Percentiles rank a stretch among this genome's conserved stretches.
Evolutionary conservation across 1,140 invertebrate genomes (phyloP).

Genomic region (Orchesella cincta): DNA sequence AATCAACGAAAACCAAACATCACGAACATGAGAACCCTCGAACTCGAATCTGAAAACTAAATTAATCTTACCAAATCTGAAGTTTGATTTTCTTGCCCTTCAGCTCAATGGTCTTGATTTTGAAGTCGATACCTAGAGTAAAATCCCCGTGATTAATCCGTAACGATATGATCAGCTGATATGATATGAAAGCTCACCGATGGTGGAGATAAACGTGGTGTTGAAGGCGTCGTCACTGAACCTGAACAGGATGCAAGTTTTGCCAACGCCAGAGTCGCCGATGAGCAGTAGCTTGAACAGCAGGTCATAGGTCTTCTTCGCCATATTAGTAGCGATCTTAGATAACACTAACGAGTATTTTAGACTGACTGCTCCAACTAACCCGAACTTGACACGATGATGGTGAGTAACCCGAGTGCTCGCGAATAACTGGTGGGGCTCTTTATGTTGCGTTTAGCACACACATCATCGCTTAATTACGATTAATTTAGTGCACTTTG

Average conservation of each 20-base stretch:
- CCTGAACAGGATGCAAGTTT: slow-evolving; percentile 96
- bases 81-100: slow-evolving; percentile 97
- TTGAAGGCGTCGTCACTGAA: slow-evolving; percentile 99
- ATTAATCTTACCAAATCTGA: slow-evolving; percentile 86
- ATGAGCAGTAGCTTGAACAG: slow-evolving; percentile 97
- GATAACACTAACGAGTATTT: no score
- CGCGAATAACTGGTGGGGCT: no score
- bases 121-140: slow-evolving; percentile 95
- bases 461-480: no score
- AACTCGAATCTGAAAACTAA: neutral
- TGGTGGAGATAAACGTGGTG: slow-evolving; percentile 96
- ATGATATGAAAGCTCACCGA: slow-evolving; percentile 69
- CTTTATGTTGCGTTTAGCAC: no score
- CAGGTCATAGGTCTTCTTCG: slow-evolving; percentile 89
- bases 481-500: no score
- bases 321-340: no score
- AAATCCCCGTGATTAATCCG: slow-evolving; percentile 44
- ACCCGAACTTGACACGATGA: no score
- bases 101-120: slow-evolving; percentile 97
- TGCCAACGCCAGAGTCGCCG: slow-evolving; percentile 97
- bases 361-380: no score
- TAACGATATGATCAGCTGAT: slow-evolving; percentile 14
- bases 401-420: no score
- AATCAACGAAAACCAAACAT: slow-evolving; percentile 44
- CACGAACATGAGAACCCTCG: slow-evolving; percentile 24